A percentile compares a stretch with the other conserved stretches of the same genome.
Evolutionary conservation across 1,140 invertebrate species (phyloP).

Genomic region (Penaeus chinensis): DNA sequence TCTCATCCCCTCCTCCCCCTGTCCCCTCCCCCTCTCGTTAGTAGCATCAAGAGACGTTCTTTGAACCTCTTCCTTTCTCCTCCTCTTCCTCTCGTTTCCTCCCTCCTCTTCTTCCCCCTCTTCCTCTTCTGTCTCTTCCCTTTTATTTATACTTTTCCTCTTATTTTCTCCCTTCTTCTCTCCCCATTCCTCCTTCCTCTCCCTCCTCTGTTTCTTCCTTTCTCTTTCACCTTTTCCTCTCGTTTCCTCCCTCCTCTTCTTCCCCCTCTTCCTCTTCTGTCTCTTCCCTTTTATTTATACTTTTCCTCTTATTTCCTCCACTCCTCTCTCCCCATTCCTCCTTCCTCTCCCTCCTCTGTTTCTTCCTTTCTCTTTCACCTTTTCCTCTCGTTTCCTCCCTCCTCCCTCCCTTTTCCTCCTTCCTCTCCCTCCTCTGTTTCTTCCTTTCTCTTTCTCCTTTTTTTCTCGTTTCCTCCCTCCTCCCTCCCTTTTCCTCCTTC

Average conservation of each 20-base stretch:
- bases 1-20: neutral
- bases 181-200: neutral
- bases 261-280: neutral
- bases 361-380: neutral
- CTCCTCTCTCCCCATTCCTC: neutral
- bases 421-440: neutral
- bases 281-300: neutral
- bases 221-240: neutral
- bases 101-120: neutral
- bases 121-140: neutral
- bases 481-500: neutral
- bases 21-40: neutral
- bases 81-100: neutral
- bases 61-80: neutral
- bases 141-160: neutral
- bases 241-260: neutral
- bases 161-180: neutral
- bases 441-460: neutral
- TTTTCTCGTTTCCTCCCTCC: neutral
- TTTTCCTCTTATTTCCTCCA: neutral
- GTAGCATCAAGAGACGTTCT: neutral
- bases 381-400: neutral
- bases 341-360: neutral
- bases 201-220: neutral
- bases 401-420: neutral